Percentiles rank a stretch among this genome's conserved stretches.
These are phyloP conservation scores for Diabrotica balteata DNA, from an alignment of 2,888 invertebrate species.

Conservation along the genomic window DNA sequence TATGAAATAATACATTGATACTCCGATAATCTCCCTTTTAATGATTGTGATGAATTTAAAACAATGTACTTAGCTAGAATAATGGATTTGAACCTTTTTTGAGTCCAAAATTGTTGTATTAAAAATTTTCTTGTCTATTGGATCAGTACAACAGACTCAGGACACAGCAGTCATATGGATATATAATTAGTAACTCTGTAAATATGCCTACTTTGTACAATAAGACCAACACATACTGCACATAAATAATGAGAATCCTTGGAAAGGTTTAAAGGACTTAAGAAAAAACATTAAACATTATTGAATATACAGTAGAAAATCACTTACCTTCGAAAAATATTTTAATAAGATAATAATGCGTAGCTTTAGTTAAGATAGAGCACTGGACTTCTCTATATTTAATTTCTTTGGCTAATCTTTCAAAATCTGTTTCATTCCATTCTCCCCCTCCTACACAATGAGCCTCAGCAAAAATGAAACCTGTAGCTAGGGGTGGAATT, in stretches of 20 bases:
- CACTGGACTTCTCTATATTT: conserved; percentile 58
- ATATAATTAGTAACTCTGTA: no score
- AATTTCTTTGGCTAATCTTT: conserved; percentile 57
- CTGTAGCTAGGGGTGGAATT: conserved; percentile 67
- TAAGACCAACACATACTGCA: no score
- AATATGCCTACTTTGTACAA: no score
- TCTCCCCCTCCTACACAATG: conserved; percentile 56
- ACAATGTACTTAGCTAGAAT: no score
- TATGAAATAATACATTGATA: not conserved
- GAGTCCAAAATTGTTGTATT: no score
- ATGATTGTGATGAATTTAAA: no score
- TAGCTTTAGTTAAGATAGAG: conserved; percentile 53
- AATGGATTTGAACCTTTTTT: no score
- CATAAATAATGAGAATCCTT: not conserved
- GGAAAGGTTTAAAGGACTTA: not conserved
- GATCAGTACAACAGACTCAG: no score
- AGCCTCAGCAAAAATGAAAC: conserved; percentile 68
- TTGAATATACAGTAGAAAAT: not conserved
- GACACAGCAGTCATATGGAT: no score
- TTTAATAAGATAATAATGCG: conserved; percentile 60
- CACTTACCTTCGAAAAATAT: conserved; percentile 57
- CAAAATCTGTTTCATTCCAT: conserved; percentile 62
- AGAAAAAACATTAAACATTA: not conserved
- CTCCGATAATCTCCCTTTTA: no score
- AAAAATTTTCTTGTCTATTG: no score